Evolutionary conservation across 1,140 invertebrate genomes (phyloP).

Genomic region (Drosophila miranda): DNA sequence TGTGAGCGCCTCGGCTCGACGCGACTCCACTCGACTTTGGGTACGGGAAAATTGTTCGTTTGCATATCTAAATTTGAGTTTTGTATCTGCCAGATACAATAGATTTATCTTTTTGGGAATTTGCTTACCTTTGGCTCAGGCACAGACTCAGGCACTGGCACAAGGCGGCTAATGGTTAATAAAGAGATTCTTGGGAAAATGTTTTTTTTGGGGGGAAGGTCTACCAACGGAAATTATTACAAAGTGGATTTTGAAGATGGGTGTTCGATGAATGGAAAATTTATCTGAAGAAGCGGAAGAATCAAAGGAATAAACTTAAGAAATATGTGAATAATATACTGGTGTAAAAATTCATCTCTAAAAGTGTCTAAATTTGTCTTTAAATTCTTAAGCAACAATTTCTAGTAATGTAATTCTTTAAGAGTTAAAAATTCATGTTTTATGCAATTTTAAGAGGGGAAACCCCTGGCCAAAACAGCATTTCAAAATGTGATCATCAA

Average conservation of each 20-base stretch:
- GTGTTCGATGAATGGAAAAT: too few relatives aligned
- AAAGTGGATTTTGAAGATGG: neutral
- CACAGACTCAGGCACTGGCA: neutral
- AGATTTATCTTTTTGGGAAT: slow-evolving; percentile 56
- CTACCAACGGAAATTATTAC: neutral
- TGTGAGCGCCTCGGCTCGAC: slow-evolving; percentile 35
- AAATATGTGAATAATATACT: too few relatives aligned
- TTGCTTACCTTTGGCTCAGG: slow-evolving; percentile 33
- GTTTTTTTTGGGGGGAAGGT: neutral
- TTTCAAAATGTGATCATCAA: too few relatives aligned
- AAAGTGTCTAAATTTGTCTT: too few relatives aligned
- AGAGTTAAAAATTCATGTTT: too few relatives aligned
- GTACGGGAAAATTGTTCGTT: slow-evolving; percentile 52
- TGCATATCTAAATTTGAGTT: slow-evolving; percentile 76
- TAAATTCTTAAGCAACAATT: too few relatives aligned
- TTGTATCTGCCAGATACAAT: slow-evolving; percentile 61
- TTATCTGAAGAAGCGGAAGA: too few relatives aligned
- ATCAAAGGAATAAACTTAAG: too few relatives aligned
- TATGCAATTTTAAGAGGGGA: too few relatives aligned
- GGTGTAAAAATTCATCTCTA: too few relatives aligned
- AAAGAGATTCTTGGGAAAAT: slow-evolving; percentile 43
- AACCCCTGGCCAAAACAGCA: too few relatives aligned
- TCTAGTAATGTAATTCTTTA: too few relatives aligned
- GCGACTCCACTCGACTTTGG: neutral
- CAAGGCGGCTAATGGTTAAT: slow-evolving; percentile 2